These are phyloP conservation scores for Luscinia luscinia DNA, from an alignment of 2,797 vertebrate genomes.

Conservation along the genomic window DNA sequence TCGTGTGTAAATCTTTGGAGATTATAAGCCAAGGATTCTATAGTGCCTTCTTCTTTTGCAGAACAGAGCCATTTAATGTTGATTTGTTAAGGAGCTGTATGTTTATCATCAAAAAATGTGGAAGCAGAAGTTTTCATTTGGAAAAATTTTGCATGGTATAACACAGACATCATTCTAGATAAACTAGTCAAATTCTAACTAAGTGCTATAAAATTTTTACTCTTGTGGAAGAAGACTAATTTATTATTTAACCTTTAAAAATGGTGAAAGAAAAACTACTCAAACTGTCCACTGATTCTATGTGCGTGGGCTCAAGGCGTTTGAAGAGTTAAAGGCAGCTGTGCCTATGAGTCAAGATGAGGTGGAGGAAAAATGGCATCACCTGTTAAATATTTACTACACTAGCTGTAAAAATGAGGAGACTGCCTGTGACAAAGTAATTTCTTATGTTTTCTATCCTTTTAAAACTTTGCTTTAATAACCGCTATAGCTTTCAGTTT, in stretches of 20 bases:
- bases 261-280: not conserved
- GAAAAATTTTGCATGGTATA: not conserved
- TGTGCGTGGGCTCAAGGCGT: not conserved
- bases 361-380: not conserved
- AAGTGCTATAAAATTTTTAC: not conserved
- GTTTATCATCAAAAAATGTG: not conserved
- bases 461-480: not conserved
- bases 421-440: not conserved
- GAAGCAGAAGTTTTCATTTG: not conserved
- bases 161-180: not conserved
- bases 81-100: not conserved
- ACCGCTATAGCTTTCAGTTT: not conserved
- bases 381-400: not conserved
- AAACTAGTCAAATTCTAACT: not conserved
- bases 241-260: not conserved
- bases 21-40: not conserved
- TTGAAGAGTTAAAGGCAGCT: not conserved
- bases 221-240: accelerated
- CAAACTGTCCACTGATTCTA: not conserved
- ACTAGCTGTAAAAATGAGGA: not conserved
- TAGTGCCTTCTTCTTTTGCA: not conserved
- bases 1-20: not conserved
- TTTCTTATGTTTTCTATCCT: not conserved
- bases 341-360: not conserved
- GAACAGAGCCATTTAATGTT: not conserved